Percentiles rank a stretch among this genome's conserved stretches.
Conservation (phyloP, 2,888 invertebrate genomes). For the Hypomecis atomaria region DNA sequence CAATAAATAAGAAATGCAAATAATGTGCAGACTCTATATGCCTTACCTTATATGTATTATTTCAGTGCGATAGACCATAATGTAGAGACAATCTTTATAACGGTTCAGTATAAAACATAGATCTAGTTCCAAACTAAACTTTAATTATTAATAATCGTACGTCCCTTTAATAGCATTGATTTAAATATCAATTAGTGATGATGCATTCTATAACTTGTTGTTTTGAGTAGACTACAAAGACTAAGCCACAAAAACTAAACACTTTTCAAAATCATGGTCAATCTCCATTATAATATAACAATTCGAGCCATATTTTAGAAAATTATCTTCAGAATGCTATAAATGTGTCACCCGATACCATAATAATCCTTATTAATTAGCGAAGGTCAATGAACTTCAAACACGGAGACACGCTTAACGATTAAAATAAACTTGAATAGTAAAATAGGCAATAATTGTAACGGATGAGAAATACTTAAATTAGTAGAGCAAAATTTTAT, state of each 20-base stretch:
- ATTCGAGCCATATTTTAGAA: neutral
- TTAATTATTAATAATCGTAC: too few relatives aligned
- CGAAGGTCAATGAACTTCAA: constrained; percentile 5
- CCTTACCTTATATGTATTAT: too few relatives aligned
- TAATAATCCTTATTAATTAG: neutral
- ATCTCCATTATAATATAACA: neutral
- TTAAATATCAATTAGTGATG: neutral
- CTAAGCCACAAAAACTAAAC: neutral
- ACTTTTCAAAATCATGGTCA: too few relatives aligned
- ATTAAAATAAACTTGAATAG: neutral
- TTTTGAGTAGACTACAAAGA: neutral
- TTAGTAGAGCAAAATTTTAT: too few relatives aligned
- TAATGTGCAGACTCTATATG: too few relatives aligned
- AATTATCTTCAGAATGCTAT: neutral
- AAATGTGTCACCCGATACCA: neutral
- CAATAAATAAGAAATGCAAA: too few relatives aligned
- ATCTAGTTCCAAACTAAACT: too few relatives aligned
- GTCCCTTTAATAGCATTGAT: neutral
- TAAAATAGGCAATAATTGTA: neutral
- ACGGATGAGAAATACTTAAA: neutral
- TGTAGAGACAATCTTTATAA: too few relatives aligned
- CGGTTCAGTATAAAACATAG: too few relatives aligned
- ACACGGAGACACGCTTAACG: neutral
- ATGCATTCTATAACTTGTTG: neutral
- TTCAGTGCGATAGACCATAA: too few relatives aligned